These are phyloP conservation scores for Ambastaia sidthimunki DNA, from an alignment of 2,797 vertebrate species.

Conservation along the genomic window DNA sequence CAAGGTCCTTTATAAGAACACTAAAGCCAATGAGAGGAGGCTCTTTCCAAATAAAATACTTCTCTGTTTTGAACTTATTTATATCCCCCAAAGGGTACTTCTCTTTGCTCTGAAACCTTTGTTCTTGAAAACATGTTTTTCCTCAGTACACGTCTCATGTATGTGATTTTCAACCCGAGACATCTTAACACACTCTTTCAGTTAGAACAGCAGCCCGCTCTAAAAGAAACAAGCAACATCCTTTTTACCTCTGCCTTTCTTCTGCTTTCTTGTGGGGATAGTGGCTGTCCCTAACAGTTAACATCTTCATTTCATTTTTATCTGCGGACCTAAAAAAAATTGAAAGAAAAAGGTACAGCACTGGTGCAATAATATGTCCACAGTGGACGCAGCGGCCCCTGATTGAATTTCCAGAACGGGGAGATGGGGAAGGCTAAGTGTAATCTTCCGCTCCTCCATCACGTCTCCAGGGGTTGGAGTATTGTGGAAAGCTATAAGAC, in stretches of 20 bases:
- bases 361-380: conserved; percentile 40
- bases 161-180: background rate
- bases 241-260: conserved; percentile 13
- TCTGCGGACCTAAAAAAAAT: conserved; percentile 12
- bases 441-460: conserved; percentile 38
- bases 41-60: background rate
- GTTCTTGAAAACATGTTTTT: background rate
- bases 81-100: background rate
- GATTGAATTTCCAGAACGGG: conserved; percentile 46
- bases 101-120: background rate
- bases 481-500: conserved; percentile 37
- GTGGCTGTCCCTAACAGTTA: conserved; percentile 37
- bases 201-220: background rate
- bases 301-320: conserved; percentile 47
- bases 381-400: conserved; percentile 10
- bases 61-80: background rate
- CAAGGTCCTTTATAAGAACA: conserved; percentile 19
- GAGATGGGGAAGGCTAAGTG: conserved; percentile 31
- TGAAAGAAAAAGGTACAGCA: conserved; percentile 2
- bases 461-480: conserved; percentile 23
- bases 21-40: background rate
- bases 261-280: conserved; percentile 23
- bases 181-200: background rate
- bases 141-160: background rate
- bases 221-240: background rate